Evolutionary conservation across 92 coral and sea anemone species (phyloP), one percentile per base, ranked within the genome.

Genomic region (Umimayanthus kanabou): DNA sequence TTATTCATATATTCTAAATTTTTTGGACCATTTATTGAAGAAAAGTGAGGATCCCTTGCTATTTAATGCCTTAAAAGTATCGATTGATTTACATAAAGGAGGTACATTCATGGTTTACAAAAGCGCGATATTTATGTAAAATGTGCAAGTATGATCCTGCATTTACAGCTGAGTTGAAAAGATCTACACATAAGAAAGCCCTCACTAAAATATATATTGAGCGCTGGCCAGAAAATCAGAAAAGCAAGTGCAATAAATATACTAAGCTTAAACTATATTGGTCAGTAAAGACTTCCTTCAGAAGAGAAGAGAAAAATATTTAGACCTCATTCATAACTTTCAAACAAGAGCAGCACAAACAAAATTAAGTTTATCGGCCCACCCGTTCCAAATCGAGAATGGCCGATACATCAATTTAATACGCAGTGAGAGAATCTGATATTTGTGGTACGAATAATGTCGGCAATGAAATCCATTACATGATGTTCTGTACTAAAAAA

Each of bases 261-360:
- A 80, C 9, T 10, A 43, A 80, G 43, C 10, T 23, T 0, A 80
- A 45, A 25, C 14, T 18, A 80, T 80, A 80, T 4, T 80, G 20
- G 66, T 9, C 84, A 50, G 13, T 80, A 14, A 80, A 80, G 30
- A 39, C 2, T 1, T 13, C 16, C 6, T 80, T 39, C 43, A 80
- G 6, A 42, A 26, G 53, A 15, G 84, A 80, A 80, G n/a, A n/a
- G n/a, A n/a, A n/a, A 16, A 80, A 80, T 80, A 80, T n/a, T 50
- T 80, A 25, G 64, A 80, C 14, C 6, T 9, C 0, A 42, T 80
- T 15, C 70, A 43, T 5, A 39, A 4, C 14, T 20, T 20, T 20
- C 69, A 61, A 9, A 61, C 69, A n/a, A n/a, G n/a, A n/a, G n/a
- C 69, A 16, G 69, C 4, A 23, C 69, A 15, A 20, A 5, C 14